Conservation (phyloP, 2,797 vertebrate genomes). For the Microctenopoma lineatum region DNA sequence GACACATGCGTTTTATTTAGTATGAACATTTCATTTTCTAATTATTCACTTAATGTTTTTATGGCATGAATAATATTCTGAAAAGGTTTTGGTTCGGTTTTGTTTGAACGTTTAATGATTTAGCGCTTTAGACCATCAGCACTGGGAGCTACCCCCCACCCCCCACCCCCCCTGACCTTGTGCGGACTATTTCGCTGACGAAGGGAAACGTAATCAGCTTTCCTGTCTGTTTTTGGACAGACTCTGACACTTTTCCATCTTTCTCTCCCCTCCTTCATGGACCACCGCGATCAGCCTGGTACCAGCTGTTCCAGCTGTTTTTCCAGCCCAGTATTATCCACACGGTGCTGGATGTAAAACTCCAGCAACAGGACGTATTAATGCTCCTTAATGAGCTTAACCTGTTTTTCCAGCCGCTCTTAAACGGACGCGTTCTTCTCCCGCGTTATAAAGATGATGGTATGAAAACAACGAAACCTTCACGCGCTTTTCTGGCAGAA, state of each 20-base stretch:
- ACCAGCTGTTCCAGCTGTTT: background rate
- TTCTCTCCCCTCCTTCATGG: background rate
- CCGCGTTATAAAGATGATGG: background rate
- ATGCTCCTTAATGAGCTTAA: constrained; percentile 69
- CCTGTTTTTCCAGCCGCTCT: constrained; percentile 40
- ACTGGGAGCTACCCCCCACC: too few relatives aligned
- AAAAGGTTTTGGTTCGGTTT: too few relatives aligned
- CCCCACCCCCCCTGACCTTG: constrained; percentile 42
- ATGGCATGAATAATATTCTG: too few relatives aligned
- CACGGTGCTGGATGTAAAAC: constrained; percentile 29
- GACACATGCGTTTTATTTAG: background rate
- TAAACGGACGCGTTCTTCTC: constrained; percentile 6
- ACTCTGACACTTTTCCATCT: constrained; percentile 5
- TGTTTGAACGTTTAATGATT: too few relatives aligned
- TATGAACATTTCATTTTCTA: background rate
- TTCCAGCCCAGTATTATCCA: constrained; percentile 60
- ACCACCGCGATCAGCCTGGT: background rate
- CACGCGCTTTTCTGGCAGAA: background rate
- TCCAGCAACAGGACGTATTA: constrained; percentile 57
- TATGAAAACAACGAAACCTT: background rate
- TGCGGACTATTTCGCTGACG: constrained; percentile 58
- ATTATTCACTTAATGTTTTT: too few relatives aligned
- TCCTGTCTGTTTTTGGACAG: constrained; percentile 44
- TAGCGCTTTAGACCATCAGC: too few relatives aligned
- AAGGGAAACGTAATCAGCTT: constrained; percentile 70